Base-by-base conservation (phyloP, 2,888 invertebrate species). In the Lepidochitona cinerea region DNA sequence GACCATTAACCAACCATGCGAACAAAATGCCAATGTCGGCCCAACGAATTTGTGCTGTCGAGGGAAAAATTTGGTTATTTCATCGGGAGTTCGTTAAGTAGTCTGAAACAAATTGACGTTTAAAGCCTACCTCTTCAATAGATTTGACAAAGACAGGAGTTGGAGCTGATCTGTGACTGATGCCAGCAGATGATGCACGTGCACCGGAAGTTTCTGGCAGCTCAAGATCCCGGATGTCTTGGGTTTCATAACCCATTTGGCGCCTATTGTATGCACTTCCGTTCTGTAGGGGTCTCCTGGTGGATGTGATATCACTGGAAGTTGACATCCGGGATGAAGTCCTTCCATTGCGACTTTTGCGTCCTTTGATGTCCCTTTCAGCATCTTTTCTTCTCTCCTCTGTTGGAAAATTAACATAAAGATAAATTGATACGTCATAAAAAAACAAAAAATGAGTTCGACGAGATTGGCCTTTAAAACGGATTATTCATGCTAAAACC, bases 41-140 rank as follows among this genome's bases (percentile, higher is more conserved):
- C n/a, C n/a, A n/a, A n/a, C n/a, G n/a, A n/a, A n/a, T n/a, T n/a
- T n/a, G n/a, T n/a, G n/a, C n/a, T n/a, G n/a, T n/a, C n/a, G n/a
- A n/a, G n/a, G n/a, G n/a, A n/a, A n/a, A n/a, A n/a, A n/a, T n/a
- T n/a, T n/a, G n/a, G n/a, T n/a, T n/a, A n/a, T n/a, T n/a, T n/a
- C n/a, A n/a, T n/a, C n/a, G n/a, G n/a, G n/a, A n/a, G n/a, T n/a
- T n/a, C n/a, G n/a, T n/a, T n/a, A n/a, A n/a, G n/a, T n/a, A n/a
- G n/a, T n/a, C n/a, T n/a, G n/a, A n/a, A n/a, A n/a, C n/a, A n/a
- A n/a, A n/a, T n/a, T n/a, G n/a, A n/a, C n/a, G n/a, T n/a, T n/a
- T n/a, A n/a, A n/a, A n/a, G n/a, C n/a, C 29, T 26, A 59, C 59
- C 59, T 59, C 59, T 59, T 59, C 59, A 29, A 59, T 59, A 59